Evolutionary conservation across 2,113 vertebrate genomes (phyloP).

Genomic region (Leptosomus discolor): DNA sequence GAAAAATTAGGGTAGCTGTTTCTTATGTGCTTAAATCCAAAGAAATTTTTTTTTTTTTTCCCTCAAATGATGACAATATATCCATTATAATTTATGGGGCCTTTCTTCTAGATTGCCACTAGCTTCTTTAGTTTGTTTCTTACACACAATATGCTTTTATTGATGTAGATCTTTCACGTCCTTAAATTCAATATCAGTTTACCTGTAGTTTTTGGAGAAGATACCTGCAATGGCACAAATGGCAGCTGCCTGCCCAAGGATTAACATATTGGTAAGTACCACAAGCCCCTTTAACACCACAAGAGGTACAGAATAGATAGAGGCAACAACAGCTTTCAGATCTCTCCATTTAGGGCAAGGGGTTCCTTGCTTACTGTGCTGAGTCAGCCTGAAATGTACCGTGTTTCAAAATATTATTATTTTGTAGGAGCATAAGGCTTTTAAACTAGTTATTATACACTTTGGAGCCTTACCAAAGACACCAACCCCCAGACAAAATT

Average conservation of each 20-base stretch:
- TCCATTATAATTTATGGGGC: background rate
- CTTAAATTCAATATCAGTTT: background rate
- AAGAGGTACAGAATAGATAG: background rate
- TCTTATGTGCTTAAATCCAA: background rate
- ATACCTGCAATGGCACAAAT: background rate
- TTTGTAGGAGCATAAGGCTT: constrained; percentile 31
- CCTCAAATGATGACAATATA: background rate
- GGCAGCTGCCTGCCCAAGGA: background rate
- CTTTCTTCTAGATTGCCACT: background rate
- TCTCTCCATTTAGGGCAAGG: background rate
- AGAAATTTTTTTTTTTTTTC: background rate
- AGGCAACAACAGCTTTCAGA: background rate
- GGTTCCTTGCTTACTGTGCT: background rate
- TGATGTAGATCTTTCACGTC: background rate
- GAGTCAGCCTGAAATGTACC: background rate
- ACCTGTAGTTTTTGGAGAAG: background rate
- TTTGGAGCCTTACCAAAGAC: constrained; percentile 46
- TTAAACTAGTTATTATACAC: constrained; percentile 24
- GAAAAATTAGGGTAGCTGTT: background rate
- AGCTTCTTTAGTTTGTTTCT: background rate
- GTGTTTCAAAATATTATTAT: background rate
- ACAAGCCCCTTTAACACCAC: background rate
- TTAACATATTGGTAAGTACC: background rate
- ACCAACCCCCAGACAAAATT: constrained; percentile 22
- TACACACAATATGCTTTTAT: background rate